Evolutionary conservation across 2,797 vertebrate species (phyloP), one percentile per base, ranked within the genome.

Genomic region (Craterocephalus amniculus): DNA sequence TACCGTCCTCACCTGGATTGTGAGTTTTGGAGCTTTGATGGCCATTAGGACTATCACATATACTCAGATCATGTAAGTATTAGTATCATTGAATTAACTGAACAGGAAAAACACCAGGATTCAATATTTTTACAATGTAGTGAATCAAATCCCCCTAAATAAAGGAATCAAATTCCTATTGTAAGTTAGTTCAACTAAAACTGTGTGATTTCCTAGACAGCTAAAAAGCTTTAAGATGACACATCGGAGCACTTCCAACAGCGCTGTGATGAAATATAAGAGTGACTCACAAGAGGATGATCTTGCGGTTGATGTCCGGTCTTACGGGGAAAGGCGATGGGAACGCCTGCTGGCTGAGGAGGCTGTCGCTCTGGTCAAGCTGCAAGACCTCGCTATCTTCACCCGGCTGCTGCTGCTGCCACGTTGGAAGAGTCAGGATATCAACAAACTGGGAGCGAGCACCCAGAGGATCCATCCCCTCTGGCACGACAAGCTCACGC

Each of bases 371-470:
- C 14, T 70, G 81, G 18, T 90, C 80, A 57, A 64, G 78, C 43
- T 49, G 80, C 0, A 78, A 69, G 78, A 89, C 83, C 45, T 87
- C 68, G 76, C 91, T 76, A 4, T 87, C 79, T 16, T 84, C 84
- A 8, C 81, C 88, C 73, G 29, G 29, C 29, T 31, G 29, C 27
- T 83, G 87, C 87, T 94, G 92, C 67, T 94, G 88, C 98, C 98
- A 99, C 24, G 92, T 89, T 29, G 91, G 89, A 9, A 99, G 92
- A 32, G 90, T 94, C 65, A 97, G 96, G 81, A 96, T 71, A 69
- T 98, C 96, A 86, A 99, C 94, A 85, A 98, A 97, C 38, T 96
- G 95, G 49, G 97, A 98, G 85, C 97, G 97, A 74, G 98, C 96
- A 34, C 98, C 97, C 94, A 99, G 93, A 58, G 97, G 97, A 95